Evolutionary conservation across 1,140 invertebrate genomes (phyloP).

Genomic region (Drosophila trapezifrons): DNA sequence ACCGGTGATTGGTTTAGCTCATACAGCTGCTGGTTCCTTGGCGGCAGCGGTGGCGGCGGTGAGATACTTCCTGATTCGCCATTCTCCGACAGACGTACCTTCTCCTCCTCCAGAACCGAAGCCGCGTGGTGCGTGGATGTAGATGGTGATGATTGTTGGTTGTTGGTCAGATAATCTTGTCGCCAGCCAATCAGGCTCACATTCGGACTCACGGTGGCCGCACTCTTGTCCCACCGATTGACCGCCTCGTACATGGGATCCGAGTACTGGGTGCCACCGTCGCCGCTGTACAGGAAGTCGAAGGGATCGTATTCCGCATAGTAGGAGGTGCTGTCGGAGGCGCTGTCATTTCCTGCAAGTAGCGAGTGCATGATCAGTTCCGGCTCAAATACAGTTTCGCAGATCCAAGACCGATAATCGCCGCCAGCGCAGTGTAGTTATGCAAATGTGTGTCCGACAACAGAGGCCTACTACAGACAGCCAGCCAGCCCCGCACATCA

Average conservation of each 20-base stretch:
- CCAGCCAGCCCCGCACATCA: slow-evolving; percentile 26
- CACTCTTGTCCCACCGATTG: slow-evolving; percentile 87
- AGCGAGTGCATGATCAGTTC: slow-evolving; percentile 75
- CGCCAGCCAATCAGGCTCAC: slow-evolving; percentile 86
- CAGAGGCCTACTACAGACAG: slow-evolving; percentile 34
- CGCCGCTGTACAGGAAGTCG: slow-evolving; percentile 91
- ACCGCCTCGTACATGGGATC: slow-evolving; percentile 91
- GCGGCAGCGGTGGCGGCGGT: slow-evolving; percentile 85
- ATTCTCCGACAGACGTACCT: slow-evolving; percentile 5
- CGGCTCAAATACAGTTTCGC: slow-evolving; percentile 22
- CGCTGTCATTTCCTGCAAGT: slow-evolving; percentile 80
- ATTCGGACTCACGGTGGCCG: slow-evolving; percentile 84
- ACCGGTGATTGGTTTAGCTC: slow-evolving; percentile 22
- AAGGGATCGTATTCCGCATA: slow-evolving; percentile 94
- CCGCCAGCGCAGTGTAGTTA: slow-evolving; percentile 43
- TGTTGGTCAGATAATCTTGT: slow-evolving; percentile 60
- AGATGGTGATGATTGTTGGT: slow-evolving; percentile 24
- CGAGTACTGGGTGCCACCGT: slow-evolving; percentile 89
- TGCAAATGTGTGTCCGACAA: slow-evolving; percentile 59
- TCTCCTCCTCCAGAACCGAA: neutral
- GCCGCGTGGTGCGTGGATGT: slow-evolving; percentile 6
- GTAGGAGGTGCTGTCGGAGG: slow-evolving; percentile 86
- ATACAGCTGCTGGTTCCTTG: slow-evolving; percentile 84
- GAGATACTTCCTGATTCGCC: slow-evolving; percentile 49
- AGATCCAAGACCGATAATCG: slow-evolving; percentile 41